These are phyloP conservation scores for Coelinius sp. DNA, from an alignment of 2,888 invertebrate species.

Conservation along the genomic window DNA sequence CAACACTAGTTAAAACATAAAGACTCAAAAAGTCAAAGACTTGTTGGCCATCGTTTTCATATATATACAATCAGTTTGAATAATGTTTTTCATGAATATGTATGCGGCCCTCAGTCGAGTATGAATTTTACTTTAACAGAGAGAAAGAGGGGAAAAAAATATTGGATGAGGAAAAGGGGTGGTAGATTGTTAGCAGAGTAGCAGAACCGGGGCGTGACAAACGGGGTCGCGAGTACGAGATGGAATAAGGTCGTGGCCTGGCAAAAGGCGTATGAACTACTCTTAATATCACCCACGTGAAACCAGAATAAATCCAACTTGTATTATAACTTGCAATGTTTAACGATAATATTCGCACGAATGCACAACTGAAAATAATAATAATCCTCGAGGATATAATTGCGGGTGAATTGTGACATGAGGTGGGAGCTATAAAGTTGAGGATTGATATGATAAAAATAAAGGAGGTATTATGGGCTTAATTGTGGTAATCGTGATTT, in stretches of 20 bases:
- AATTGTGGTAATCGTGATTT: neutral
- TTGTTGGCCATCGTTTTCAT: conserved; percentile 60
- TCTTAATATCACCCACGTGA: neutral
- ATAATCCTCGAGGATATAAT: neutral
- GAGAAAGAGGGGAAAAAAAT: conserved; percentile 30
- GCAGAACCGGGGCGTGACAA: conserved; percentile 61
- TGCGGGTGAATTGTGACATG: neutral
- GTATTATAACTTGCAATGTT: neutral
- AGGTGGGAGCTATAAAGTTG: neutral
- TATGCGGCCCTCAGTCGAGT: conserved; percentile 51
- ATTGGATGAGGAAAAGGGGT: neutral
- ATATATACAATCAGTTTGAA: conserved; percentile 67
- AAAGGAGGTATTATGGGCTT: neutral
- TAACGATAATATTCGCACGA: conserved; percentile 11
- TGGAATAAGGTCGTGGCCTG: conserved; percentile 60
- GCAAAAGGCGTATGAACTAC: conserved; percentile 40
- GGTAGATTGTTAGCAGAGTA: conserved; percentile 43
- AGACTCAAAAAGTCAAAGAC: conserved; percentile 51
- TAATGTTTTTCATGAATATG: conserved; percentile 68
- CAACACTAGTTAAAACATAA: no score
- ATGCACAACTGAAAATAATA: neutral
- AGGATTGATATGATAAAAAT: neutral
- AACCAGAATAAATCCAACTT: neutral
- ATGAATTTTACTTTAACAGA: conserved; percentile 40
- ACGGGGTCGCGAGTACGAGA: conserved; percentile 58